Conservation (phyloP, 2,888 invertebrate species). For the Synanthedon myopaeformis region DNA sequence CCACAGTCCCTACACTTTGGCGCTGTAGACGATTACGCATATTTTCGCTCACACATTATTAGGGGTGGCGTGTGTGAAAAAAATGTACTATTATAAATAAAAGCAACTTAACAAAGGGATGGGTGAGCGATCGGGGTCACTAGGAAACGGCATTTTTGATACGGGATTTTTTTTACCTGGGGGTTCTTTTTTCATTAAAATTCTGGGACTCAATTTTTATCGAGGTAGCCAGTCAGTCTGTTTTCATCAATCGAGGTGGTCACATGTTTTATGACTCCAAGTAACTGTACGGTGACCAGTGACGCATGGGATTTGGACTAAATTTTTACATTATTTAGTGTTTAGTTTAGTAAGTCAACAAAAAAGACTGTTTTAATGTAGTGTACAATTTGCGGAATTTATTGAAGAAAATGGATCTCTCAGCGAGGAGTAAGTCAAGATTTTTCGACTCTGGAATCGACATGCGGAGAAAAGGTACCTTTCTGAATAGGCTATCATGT, state of each 20-base stretch:
- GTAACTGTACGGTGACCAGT: slow-evolving; percentile 36
- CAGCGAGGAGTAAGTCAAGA: slow-evolving; percentile 68
- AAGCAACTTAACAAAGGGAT: slow-evolving; percentile 63
- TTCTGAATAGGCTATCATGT: slow-evolving; percentile 3
- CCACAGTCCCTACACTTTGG: slow-evolving; percentile 22
- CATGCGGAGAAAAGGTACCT: slow-evolving; percentile 64
- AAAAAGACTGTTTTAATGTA: not conserved
- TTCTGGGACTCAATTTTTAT: slow-evolving; percentile 47
- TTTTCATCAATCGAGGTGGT: slow-evolving; percentile 69
- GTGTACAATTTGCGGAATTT: slow-evolving; percentile 15
- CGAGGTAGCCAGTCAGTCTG: slow-evolving; percentile 65
- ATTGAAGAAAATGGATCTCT: slow-evolving; percentile 51
- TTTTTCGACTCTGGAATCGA: slow-evolving; percentile 70
- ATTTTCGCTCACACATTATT: slow-evolving; percentile 65
- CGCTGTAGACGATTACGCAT: slow-evolving; percentile 55
- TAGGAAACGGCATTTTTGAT: slow-evolving; percentile 70
- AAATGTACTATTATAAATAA: slow-evolving; percentile 69
- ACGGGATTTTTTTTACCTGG: slow-evolving; percentile 67
- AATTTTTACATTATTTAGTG: slow-evolving; percentile 11
- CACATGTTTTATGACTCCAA: slow-evolving; percentile 57
- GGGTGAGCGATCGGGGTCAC: slow-evolving; percentile 69
- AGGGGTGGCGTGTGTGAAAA: slow-evolving; percentile 68
- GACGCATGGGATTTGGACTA: slow-evolving; percentile 15
- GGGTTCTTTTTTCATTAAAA: slow-evolving; percentile 57
- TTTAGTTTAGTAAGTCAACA: slow-evolving; percentile 8